phyloP scores from a whole-genome alignment of 2,888 invertebrate genomes.

The Trisateles emortualis region DNA sequence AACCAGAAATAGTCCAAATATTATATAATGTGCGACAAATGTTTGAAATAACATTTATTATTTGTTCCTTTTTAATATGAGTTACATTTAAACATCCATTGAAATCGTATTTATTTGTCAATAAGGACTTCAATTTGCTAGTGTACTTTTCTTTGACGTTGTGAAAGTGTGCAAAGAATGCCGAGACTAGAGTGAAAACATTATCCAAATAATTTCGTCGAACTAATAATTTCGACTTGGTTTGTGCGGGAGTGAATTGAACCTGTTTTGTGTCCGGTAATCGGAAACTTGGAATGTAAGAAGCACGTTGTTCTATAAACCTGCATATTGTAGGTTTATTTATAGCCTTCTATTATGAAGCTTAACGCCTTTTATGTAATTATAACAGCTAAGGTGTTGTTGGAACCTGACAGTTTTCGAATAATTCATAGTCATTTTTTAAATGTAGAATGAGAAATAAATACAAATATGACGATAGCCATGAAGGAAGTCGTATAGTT shows the following conservation, averaged over 20 bases:
- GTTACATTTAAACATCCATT: slow-evolving; percentile 52
- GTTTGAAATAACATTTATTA: slow-evolving; percentile 60
- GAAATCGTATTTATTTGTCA: slow-evolving; percentile 65
- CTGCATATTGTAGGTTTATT: slow-evolving; percentile 82
- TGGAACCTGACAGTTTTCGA: slow-evolving; percentile 44
- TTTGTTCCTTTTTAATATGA: slow-evolving; percentile 60
- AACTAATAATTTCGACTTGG: slow-evolving; percentile 63
- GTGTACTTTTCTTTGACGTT: slow-evolving; percentile 77
- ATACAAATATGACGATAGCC: slow-evolving; percentile 34
- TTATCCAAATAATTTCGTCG: slow-evolving; percentile 62
- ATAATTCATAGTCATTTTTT: slow-evolving; percentile 42
- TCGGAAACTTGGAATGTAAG: slow-evolving; percentile 69
- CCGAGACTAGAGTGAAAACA: slow-evolving; percentile 68
- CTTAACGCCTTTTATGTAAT: slow-evolving; percentile 57
- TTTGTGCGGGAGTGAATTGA: slow-evolving; percentile 74
- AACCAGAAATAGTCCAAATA: slow-evolving; percentile 66
- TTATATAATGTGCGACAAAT: slow-evolving; percentile 67
- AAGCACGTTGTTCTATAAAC: slow-evolving; percentile 72
- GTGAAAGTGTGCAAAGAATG: slow-evolving; percentile 77
- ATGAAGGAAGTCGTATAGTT: slow-evolving; percentile 29
- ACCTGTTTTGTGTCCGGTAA: slow-evolving; percentile 66
- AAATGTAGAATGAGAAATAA: slow-evolving; percentile 36
- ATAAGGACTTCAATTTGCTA: slow-evolving; percentile 79
- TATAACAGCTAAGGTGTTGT: slow-evolving; percentile 49
- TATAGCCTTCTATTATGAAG: slow-evolving; percentile 60